Percentiles rank a stretch among this genome's conserved stretches.
phyloP scores from a whole-genome alignment of 2,113 vertebrate genomes.

The Clarias batrachus region DNA sequence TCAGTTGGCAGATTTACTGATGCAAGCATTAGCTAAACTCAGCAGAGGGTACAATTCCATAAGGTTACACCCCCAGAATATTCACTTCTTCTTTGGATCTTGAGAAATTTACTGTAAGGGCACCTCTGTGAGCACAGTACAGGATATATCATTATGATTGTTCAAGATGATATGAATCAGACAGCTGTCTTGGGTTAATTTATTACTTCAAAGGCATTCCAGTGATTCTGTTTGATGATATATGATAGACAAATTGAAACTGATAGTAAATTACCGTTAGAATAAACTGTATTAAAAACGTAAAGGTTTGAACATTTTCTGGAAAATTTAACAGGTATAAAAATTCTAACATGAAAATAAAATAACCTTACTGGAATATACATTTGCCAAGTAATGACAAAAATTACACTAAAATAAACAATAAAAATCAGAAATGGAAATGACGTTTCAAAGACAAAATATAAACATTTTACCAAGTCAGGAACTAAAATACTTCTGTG shows the following conservation, averaged over 20 bases:
- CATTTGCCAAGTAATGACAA: neutral
- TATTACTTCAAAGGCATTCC: constrained; percentile 32
- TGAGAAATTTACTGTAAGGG: constrained; percentile 50
- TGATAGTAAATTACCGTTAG: neutral
- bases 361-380: neutral
- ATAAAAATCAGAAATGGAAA: neutral
- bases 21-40: constrained; percentile 51
- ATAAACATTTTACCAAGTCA: neutral
- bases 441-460: neutral
- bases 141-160: constrained; percentile 48
- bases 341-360: neutral
- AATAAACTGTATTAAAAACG: neutral
- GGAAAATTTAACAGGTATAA: neutral
- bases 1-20: constrained; percentile 59
- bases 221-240: constrained; percentile 46
- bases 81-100: constrained; percentile 30
- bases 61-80: constrained; percentile 40
- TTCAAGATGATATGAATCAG: constrained; percentile 51
- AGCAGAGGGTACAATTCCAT: constrained; percentile 47
- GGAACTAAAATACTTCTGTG: neutral
- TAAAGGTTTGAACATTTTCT: neutral
- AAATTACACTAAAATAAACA: neutral
- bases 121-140: constrained; percentile 33
- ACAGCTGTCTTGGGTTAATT: constrained; percentile 42
- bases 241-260: constrained; percentile 32